Evolutionary conservation across 2,797 vertebrate species (phyloP).

Genomic region (Syncerus caffer): DNA sequence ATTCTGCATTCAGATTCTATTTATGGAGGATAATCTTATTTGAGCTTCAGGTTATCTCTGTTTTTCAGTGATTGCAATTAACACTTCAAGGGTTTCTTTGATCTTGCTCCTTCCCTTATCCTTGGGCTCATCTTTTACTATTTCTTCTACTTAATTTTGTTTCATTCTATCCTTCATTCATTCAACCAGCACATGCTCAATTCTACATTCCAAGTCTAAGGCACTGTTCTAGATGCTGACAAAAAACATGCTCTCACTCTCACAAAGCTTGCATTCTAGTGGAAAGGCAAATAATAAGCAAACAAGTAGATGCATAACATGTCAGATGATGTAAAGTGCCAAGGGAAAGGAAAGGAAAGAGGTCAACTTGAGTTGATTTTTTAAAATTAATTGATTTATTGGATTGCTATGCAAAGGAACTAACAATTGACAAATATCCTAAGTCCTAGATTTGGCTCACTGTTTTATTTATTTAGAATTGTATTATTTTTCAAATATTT

Average conservation of each 20-base stretch:
- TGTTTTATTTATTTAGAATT: neutral
- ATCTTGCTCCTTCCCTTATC: conserved; percentile 13
- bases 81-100: conserved; percentile 42
- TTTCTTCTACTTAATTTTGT: conserved; percentile 12
- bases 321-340: neutral
- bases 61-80: conserved; percentile 51
- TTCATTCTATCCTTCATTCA: neutral
- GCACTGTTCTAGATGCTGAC: neutral
- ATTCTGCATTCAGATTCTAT: conserved; percentile 31
- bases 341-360: neutral
- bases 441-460: neutral
- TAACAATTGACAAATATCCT: neutral
- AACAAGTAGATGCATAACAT: neutral
- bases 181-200: neutral
- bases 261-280: neutral
- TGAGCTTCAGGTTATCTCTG: neutral
- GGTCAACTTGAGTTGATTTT: neutral
- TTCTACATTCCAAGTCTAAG: neutral
- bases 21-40: conserved; percentile 23
- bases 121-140: conserved; percentile 15
- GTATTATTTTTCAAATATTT: neutral
- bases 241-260: neutral
- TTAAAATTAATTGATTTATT: neutral
- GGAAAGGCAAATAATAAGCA: neutral
- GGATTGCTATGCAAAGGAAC: neutral